phyloP scores from a whole-genome alignment of 1,140 invertebrate genomes.

The Bombus fervidus region DNA sequence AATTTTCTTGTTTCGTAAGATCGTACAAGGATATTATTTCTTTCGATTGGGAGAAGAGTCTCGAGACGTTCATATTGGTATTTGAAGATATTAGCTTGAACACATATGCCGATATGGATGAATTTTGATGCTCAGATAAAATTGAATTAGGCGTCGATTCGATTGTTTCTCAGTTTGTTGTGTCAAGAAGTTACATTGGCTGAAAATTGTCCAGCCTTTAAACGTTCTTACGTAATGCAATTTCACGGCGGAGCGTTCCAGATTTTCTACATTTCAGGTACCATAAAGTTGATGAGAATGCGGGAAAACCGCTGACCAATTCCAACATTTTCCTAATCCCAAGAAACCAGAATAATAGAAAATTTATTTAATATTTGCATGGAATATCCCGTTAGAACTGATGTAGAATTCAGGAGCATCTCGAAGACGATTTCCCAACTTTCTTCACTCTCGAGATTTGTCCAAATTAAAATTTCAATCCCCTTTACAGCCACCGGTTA shows the following conservation, averaged over 20 bases:
- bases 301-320: not conserved
- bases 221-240: too few relatives aligned
- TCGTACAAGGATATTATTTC: not conserved
- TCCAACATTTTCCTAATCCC: not conserved
- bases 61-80: not conserved
- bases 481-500: not conserved
- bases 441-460: not conserved
- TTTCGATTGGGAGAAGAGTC: not conserved
- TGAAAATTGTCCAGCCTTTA: too few relatives aligned
- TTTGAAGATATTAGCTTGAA: too few relatives aligned
- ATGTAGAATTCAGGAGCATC: not conserved
- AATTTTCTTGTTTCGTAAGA: not conserved
- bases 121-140: too few relatives aligned
- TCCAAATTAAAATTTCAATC: not conserved
- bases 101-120: too few relatives aligned
- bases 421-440: not conserved
- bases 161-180: too few relatives aligned
- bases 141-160: too few relatives aligned
- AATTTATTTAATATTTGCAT: not conserved
- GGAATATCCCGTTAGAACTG: not conserved
- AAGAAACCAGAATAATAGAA: not conserved
- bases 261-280: too few relatives aligned
- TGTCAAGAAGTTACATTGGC: too few relatives aligned
- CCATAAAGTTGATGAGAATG: not conserved
- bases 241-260: too few relatives aligned